These are phyloP conservation scores for Calephelis virginiensis DNA, from an alignment of 1,140 invertebrate species.

Conservation along the genomic window DNA sequence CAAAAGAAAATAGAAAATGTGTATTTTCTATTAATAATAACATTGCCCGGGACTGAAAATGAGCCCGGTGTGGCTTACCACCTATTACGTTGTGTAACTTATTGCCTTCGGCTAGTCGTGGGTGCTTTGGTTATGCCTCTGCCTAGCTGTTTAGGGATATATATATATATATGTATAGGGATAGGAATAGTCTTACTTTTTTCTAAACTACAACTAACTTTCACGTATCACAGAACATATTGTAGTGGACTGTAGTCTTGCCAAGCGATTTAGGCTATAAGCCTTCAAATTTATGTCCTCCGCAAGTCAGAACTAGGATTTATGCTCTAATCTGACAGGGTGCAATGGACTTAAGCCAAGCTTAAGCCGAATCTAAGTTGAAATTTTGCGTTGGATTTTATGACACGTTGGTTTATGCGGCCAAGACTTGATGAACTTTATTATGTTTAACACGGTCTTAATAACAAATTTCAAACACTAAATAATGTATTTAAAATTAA, in stretches of 20 bases:
- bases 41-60: too few species aligned
- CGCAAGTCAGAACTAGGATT: conserved; percentile 7
- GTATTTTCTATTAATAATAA: too few species aligned
- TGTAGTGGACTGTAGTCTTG: conserved; percentile 3
- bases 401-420: background rate
- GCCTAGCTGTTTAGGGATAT: too few species aligned
- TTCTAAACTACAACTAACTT: background rate
- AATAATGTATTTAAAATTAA: too few species aligned
- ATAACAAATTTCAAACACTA: background rate
- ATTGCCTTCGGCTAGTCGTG: too few species aligned
- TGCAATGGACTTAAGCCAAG: conserved; percentile 1
- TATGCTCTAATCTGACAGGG: conserved; percentile 10
- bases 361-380: background rate
- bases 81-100: too few species aligned
- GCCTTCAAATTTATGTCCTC: conserved; percentile 10
- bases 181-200: too few species aligned
- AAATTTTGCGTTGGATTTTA: conserved; percentile 6
- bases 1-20: too few species aligned
- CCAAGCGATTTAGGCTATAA: conserved; percentile 8
- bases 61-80: too few species aligned
- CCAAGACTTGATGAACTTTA: background rate
- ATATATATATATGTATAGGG: too few species aligned
- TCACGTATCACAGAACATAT: background rate
- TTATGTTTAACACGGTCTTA: background rate
- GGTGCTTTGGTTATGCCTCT: too few species aligned